Evolutionary conservation across 2,113 vertebrate genomes (phyloP).

Genomic region (Bufo bufo): DNA sequence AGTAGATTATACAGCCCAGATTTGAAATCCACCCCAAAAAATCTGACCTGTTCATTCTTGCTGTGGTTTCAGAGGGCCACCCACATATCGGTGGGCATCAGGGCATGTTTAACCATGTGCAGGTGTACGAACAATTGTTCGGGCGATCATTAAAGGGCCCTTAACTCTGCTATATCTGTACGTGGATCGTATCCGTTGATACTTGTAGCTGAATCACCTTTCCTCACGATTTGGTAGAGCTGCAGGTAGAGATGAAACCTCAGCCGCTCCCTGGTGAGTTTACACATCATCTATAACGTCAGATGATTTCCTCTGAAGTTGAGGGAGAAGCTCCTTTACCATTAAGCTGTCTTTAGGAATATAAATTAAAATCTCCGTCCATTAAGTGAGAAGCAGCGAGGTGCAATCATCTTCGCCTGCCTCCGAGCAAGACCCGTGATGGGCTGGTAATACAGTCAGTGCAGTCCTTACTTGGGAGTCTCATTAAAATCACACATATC

Average conservation of each 20-base stretch:
- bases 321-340: background rate
- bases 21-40: no score
- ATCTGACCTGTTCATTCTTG: no score
- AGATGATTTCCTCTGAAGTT: conserved; percentile 2
- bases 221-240: no score
- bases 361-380: conserved; percentile 38
- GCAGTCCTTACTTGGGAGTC: background rate
- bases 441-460: conserved; percentile 8
- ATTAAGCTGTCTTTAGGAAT: conserved; percentile 25
- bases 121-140: no score
- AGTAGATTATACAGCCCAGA: no score
- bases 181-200: no score
- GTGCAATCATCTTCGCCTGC: conserved; percentile 29
- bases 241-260: background rate
- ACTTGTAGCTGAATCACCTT: no score
- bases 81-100: no score
- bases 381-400: conserved; percentile 24
- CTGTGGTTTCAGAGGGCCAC: no score
- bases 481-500: conserved; percentile 40
- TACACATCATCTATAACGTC: background rate
- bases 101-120: no score
- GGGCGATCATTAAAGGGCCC: no score
- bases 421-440: conserved; percentile 5
- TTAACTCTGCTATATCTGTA: no score
- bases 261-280: background rate